Percentiles rank a stretch among this genome's conserved stretches.
These are phyloP conservation scores for Malurus leucopterus DNA, from an alignment of 2,797 vertebrate genomes.

Conservation along the genomic window DNA sequence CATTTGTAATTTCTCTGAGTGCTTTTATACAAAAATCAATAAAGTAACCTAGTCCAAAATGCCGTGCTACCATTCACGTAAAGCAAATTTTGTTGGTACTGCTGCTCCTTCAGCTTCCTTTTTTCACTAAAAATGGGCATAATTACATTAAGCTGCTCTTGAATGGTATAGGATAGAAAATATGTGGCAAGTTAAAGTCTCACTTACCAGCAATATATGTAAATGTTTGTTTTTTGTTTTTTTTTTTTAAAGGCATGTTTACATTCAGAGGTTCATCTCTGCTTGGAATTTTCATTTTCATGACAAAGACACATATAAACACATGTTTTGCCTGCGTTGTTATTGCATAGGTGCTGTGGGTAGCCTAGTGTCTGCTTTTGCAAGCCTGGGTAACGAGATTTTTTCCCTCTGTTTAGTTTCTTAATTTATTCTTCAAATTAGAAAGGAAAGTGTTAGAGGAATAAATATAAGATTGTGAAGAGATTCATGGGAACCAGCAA, in stretches of 20 bases:
- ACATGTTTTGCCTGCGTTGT: not conserved
- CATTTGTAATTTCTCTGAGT: not conserved
- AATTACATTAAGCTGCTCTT: not conserved
- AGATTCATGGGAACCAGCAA: not conserved
- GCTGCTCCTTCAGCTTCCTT: not conserved
- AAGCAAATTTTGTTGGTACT: not conserved
- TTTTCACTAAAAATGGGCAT: not conserved
- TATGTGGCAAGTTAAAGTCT: not conserved
- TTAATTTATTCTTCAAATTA: not conserved
- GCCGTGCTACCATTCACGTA: not conserved
- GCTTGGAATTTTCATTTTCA: not conserved
- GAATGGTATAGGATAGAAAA: not conserved
- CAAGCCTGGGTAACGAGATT: fast-evolving
- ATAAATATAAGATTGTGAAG: not conserved
- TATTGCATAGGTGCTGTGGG: not conserved
- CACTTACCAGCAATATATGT: not conserved
- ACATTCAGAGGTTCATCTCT: not conserved
- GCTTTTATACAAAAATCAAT: not conserved
- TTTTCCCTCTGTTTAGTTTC: not conserved
- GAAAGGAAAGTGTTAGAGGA: not conserved
- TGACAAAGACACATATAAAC: not conserved
- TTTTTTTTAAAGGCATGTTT: not conserved
- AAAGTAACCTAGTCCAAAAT: not conserved
- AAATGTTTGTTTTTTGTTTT: not conserved
- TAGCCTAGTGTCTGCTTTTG: not conserved